Evolutionary conservation across 1,140 invertebrate species (phyloP).

Genomic region (Anoplolepis gracilipes): DNA sequence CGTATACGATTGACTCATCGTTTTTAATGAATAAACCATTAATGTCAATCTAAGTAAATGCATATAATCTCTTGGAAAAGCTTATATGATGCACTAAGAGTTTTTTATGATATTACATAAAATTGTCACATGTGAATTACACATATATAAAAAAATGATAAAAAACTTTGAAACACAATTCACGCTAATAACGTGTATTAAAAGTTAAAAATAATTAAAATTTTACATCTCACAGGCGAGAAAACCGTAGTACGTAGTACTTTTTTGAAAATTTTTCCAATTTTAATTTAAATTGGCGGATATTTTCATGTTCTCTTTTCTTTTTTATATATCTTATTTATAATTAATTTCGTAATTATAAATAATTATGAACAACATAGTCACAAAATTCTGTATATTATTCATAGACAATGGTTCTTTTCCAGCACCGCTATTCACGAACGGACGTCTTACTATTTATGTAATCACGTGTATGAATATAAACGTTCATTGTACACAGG

Average conservation of each 20-base stretch:
- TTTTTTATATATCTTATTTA: background rate
- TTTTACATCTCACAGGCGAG: background rate
- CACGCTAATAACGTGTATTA: background rate
- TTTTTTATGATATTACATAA: background rate
- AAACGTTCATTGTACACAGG: background rate
- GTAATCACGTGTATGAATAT: background rate
- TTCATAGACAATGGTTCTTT: background rate
- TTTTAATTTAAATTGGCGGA: background rate
- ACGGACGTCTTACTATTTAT: background rate
- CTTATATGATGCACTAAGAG: background rate
- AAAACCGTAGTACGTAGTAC: background rate
- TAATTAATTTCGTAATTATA: conserved; percentile 1
- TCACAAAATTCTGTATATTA: background rate
- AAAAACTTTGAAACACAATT: background rate
- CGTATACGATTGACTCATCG: conserved; percentile 18
- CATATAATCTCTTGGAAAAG: background rate
- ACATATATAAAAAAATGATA: background rate
- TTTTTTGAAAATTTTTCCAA: background rate
- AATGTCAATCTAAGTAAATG: conserved; percentile 8
- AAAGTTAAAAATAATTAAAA: background rate
- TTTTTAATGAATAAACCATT: conserved; percentile 49
- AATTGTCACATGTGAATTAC: background rate
- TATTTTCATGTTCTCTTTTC: background rate
- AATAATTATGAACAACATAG: background rate
- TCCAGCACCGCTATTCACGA: background rate